Evolutionary conservation across 2,113 vertebrate species (phyloP), one percentile per base, ranked within the genome.

Genomic region (Ranitomeya variabilis): DNA sequence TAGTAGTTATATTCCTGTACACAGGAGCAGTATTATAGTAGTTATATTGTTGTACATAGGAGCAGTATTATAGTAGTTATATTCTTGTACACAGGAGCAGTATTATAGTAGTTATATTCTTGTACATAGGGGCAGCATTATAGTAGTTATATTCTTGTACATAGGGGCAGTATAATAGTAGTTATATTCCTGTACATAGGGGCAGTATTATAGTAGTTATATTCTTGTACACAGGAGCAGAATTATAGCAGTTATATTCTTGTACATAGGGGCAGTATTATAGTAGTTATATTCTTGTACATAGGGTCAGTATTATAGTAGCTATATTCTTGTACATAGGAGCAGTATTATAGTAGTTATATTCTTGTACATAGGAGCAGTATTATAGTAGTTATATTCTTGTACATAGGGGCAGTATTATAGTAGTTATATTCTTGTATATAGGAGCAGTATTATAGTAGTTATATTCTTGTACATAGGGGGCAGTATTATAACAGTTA

Each of bases 391-490:
- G 37, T 45, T 45, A 45, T 45, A 45, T 45, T 45, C 37, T 45
- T 45, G 37, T 45, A 45, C 37, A 64, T 62, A 62, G 59, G 59
- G 9, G 64, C 64, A 67, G 64, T 67, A 67, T 67, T 67, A 23
- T 67, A 67, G 64, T 67, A 67, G 64, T 67, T 67, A 67, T 67
- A 67, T 67, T 67, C 64, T 67, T 23, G 64, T n/a, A n/a, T n/a
- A n/a, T n/a, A n/a, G n/a, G n/a, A n/a, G n/a, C n/a, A n/a, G 6
- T 19, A 8, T 8, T 64, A 64, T 64, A 21, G 21, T 9, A 21
- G n/a, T 66, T 66, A 66, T n/a, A 66, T 11, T 66, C 19, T 11
- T 1, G 21, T n/a, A 18, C n/a, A n/a, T n/a, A n/a, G n/a, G n/a
- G n/a, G n/a, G n/a, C n/a, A n/a, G n/a, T n/a, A n/a, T n/a, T n/a